Conservation (phyloP, 2,113 vertebrate genomes). For the Leucoraja erinaceus region DNA sequence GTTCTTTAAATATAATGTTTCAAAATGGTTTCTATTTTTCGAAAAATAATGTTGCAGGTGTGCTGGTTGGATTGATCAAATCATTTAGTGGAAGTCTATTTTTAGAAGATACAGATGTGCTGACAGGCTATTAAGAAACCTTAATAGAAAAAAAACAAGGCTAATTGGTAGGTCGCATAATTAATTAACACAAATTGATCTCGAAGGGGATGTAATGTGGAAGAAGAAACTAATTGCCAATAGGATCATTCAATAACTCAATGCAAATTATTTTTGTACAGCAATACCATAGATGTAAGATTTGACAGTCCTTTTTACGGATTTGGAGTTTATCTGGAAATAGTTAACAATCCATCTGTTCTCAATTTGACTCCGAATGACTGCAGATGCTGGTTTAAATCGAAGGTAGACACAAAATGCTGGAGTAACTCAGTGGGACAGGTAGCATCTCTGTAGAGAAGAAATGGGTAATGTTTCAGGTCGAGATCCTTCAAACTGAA, state of each 20-base stretch:
- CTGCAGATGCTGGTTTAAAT: too few relatives aligned
- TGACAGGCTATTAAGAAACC: slow-evolving; percentile 19
- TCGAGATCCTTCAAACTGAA: too few relatives aligned
- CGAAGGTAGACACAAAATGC: too few relatives aligned
- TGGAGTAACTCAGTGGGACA: too few relatives aligned
- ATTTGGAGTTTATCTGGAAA: background rate
- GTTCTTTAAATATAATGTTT: background rate
- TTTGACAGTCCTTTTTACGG: background rate
- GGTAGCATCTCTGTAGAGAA: too few relatives aligned
- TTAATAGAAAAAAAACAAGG: slow-evolving; percentile 13
- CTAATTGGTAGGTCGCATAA: slow-evolving; percentile 32
- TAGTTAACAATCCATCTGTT: background rate
- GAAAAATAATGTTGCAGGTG: slow-evolving; percentile 14
- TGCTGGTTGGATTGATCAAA: background rate
- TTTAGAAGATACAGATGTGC: background rate
- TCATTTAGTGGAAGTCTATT: slow-evolving; percentile 23
- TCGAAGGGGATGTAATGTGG: slow-evolving; percentile 28
- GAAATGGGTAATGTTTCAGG: too few relatives aligned
- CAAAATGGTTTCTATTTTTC: background rate
- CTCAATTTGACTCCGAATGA: background rate
- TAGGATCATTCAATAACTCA: background rate
- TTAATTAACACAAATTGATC: slow-evolving; percentile 33
- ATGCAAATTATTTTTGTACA: background rate
- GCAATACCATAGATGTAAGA: background rate
- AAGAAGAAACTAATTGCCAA: slow-evolving; percentile 26